Base-by-base conservation (phyloP, 2,888 invertebrate genomes). In the Nemotelus pantherinus region DNA sequence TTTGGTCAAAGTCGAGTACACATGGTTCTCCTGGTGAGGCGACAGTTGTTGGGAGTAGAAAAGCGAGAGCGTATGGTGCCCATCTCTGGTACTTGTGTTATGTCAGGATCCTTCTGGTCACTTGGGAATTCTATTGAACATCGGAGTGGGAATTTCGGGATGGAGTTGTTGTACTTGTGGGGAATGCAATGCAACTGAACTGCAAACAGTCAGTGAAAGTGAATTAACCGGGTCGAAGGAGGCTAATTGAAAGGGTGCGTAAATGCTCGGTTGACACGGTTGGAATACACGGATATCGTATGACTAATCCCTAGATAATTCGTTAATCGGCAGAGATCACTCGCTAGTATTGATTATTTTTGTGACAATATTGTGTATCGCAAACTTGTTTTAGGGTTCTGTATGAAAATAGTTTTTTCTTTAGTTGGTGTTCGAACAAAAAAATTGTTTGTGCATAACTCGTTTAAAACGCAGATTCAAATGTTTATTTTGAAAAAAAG, bases 251-350 rank as follows among this genome's bases (percentile, higher is more conserved):
- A 55, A 65, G 76, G 76, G 76, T 44, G 76, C 65, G 58, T 70
- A 70, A 70, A 70, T 53, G 60, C 50, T 71, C 48, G 64, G 53
- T 53, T 64, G 57, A 39, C 60, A 50, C 25, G 76, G 82, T 83
- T 84, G 83, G 86, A 85, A 85, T 85, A 84, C 86, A 86, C 86
- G 86, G 83, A 83, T 86, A 86, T 86, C 86, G 84, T 83, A 85
- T 86, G 86, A 83, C 86, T 85, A 85, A 85, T 84, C 85, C 84
- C 81, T 82, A 83, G 83, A 82, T 83, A 83, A 84, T 82, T 83
- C 79, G 81, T 81, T 82, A 81, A 79, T 70, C 77, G 71, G 64
- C 65, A 65, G 45, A n/a, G 64, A 76, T 58, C 25, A 25, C 25
- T 25, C 25, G 25, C 25, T 25, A 25, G 25, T 25, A 25, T 25